phyloP scores from a whole-genome alignment of 2,888 invertebrate genomes.

The Dugesia japonica region DNA sequence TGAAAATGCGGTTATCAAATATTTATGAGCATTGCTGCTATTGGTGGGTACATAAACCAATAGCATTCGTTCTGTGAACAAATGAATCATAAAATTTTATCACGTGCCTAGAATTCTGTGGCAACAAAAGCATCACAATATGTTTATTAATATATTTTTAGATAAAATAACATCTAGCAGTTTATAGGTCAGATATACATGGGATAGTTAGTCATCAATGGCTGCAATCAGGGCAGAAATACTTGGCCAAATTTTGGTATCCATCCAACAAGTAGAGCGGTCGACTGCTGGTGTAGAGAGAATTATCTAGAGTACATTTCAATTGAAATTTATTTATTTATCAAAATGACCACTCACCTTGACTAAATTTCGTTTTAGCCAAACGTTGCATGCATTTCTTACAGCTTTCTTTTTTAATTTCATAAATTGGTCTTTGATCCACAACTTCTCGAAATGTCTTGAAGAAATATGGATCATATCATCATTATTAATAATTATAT shows the following conservation, averaged over 20 bases:
- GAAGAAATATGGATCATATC: background rate
- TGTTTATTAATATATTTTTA: too few species aligned
- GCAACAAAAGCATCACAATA: background rate
- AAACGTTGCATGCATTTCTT: background rate
- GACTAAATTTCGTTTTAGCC: background rate
- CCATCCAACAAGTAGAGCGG: background rate
- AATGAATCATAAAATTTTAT: background rate
- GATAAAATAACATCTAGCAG: background rate
- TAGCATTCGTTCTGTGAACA: background rate
- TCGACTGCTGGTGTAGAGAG: background rate
- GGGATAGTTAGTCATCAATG: background rate
- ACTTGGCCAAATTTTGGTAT: conserved; percentile 2
- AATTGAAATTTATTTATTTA: too few species aligned
- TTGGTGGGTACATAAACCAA: background rate
- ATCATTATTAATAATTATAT: too few species aligned
- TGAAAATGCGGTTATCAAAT: background rate
- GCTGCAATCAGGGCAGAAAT: background rate
- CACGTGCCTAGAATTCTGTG: background rate
- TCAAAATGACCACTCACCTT: background rate
- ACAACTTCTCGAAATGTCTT: background rate
- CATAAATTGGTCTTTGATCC: background rate
- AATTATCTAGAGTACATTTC: background rate
- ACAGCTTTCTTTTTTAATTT: background rate
- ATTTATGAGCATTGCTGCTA: background rate
- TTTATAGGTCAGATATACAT: background rate